A percentile compares a stretch with the other conserved stretches of the same genome.
Conservation (phyloP, 1,140 invertebrate genomes). For the Drosophila melanogaster region Release_6_plus_ISO1_MT NC_004354.4:15774501-15775000, state of each 20-base stretch:
- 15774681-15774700: rapidly evolving
- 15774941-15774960: not conserved
- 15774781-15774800: conserved; percentile 37
- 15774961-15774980: conserved; percentile 11
- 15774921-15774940: conserved; percentile 13
- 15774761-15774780: conserved; percentile 15
- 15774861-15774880: conserved; percentile 41
- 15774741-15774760: conserved; percentile 41
- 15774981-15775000: conserved; percentile 1
- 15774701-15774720: not conserved
- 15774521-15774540: conserved; percentile 7
- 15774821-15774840: conserved; percentile 50
- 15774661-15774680: no score
- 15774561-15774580: conserved; percentile 23
- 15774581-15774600: conserved; percentile 9
- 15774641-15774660: no score
- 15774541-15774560: conserved; percentile 24
- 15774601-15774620: not conserved
- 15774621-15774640: not conserved
- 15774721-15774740: not conserved
- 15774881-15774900: conserved; percentile 9
- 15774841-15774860: conserved; percentile 54
- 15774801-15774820: conserved; percentile 33
- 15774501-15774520: conserved; percentile 7
- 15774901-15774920: conserved; percentile 26